Conservation (phyloP, 2,888 invertebrate species). For the Galeruca laticollis region DNA sequence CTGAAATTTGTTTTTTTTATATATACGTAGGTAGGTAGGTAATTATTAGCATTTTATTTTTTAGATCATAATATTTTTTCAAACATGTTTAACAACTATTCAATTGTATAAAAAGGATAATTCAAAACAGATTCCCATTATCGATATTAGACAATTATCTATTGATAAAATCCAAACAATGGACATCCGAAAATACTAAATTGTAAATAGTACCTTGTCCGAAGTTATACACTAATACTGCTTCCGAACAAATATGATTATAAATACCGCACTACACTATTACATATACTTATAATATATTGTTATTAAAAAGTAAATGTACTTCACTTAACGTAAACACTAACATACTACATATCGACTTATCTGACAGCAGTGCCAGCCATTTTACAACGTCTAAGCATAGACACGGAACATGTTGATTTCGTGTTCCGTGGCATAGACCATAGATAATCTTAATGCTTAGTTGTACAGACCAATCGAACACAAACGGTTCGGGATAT, state of each 20-base stretch:
- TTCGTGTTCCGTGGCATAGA: no score
- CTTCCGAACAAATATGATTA: slow-evolving; percentile 2
- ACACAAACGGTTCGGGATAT: no score
- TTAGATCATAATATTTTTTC: not conserved
- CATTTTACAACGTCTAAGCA: slow-evolving; percentile 19
- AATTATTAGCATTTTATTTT: not conserved
- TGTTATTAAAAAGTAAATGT: not conserved
- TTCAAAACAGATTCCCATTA: not conserved
- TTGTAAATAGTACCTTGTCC: slow-evolving; percentile 21
- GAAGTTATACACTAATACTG: not conserved
- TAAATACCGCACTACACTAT: not conserved
- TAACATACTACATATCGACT: slow-evolving; percentile 10
- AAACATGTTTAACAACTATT: not conserved
- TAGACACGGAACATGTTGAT: no score
- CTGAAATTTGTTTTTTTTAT: slow-evolving; percentile 15
- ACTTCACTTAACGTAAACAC: slow-evolving; percentile 13
- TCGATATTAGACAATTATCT: slow-evolving; percentile 2
- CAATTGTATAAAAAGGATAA: not conserved
- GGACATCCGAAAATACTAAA: slow-evolving; percentile 27
- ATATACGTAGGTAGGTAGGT: not conserved
- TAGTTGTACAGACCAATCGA: slow-evolving; percentile 5
- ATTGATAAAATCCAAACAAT: slow-evolving; percentile 37
- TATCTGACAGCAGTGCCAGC: slow-evolving; percentile 9
- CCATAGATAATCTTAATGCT: no score
- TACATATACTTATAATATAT: not conserved